These are phyloP conservation scores for Latrodectus hesperus DNA, from an alignment of 2,888 invertebrate genomes.

Conservation along the genomic window DNA sequence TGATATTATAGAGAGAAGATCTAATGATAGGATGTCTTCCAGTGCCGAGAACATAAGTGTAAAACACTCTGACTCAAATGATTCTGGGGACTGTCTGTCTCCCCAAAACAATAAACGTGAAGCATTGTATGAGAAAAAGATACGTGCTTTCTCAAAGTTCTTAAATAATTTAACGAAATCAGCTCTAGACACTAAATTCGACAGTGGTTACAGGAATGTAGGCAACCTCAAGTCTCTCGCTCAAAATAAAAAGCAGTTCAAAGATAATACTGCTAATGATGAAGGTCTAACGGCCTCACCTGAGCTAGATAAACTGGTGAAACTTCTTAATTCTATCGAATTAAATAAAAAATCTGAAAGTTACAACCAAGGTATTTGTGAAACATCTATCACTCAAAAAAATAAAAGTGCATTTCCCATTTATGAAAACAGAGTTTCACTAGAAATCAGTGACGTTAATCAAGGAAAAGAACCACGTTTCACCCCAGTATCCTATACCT, in stretches of 20 bases:
- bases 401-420: background rate
- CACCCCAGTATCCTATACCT: conserved; percentile 37
- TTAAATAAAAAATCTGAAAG: background rate
- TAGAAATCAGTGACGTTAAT: background rate
- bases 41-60: background rate
- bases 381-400: background rate
- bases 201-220: conserved; percentile 7
- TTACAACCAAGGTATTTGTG: background rate
- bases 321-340: conserved; percentile 7
- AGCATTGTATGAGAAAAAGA: conserved; percentile 41
- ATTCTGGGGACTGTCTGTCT: background rate
- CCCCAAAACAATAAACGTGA: conserved; percentile 33
- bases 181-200: conserved; percentile 4
- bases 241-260: background rate
- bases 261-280: background rate
- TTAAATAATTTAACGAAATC: conserved; percentile 37
- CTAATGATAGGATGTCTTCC: background rate
- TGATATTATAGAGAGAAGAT: background rate
- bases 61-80: background rate
- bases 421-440: conserved; percentile 27
- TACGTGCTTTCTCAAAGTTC: conserved; percentile 46
- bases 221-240: background rate
- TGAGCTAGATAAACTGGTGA: conserved; percentile 7
- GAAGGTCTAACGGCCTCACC: conserved; percentile 9
- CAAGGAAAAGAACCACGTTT: conserved; percentile 6